Percentiles rank a stretch among this genome's conserved stretches.
Conservation (phyloP, 2,797 vertebrate species). For the Tinamus major region DNA sequence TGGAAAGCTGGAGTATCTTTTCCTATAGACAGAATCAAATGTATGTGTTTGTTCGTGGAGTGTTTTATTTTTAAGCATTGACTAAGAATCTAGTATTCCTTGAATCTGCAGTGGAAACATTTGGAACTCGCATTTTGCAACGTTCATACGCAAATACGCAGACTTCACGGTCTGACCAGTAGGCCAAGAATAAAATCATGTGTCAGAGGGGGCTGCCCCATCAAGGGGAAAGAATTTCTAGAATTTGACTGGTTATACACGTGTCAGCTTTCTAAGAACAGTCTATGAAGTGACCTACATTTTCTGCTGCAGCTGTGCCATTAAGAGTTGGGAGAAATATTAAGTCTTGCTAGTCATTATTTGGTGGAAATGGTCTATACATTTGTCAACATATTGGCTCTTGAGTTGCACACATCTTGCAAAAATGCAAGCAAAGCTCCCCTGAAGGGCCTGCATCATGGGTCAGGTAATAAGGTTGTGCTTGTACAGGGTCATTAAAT, state of each 20-base stretch:
- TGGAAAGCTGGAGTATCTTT: neutral
- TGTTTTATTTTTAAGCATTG: slow-evolving; percentile 18
- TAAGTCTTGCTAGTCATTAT: neutral
- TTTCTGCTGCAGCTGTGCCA: neutral
- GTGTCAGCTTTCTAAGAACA: slow-evolving; percentile 10
- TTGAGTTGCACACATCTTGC: neutral
- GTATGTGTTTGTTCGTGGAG: neutral
- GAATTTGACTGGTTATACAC: neutral
- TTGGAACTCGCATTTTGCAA: neutral
- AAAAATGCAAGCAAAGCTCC: neutral
- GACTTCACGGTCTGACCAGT: neutral
- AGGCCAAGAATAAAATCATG: neutral
- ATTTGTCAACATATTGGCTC: neutral
- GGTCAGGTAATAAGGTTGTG: neutral
- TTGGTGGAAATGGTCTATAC: neutral
- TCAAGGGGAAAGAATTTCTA: neutral
- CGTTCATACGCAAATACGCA: neutral
- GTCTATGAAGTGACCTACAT: neutral
- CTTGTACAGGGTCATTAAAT: neutral
- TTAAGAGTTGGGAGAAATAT: neutral
- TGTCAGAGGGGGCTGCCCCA: neutral
- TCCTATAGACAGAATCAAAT: neutral
- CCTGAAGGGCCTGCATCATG: neutral
- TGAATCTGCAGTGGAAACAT: neutral
- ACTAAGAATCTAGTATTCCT: neutral